phyloP scores from a whole-genome alignment of 2,797 vertebrate species.

The Crenichthys baileyi region DNA sequence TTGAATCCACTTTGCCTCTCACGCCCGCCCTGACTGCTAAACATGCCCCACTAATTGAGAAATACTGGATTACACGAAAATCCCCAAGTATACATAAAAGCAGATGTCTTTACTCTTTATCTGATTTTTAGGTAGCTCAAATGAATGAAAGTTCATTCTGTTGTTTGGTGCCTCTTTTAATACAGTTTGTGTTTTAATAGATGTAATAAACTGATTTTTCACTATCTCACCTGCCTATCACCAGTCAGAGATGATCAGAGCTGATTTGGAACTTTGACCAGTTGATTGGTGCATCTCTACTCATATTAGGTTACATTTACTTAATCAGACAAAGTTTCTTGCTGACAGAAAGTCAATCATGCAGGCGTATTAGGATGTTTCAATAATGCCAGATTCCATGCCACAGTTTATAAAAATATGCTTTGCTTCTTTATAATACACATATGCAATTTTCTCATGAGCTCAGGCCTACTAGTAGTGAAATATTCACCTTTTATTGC shows the following conservation, averaged over 20 bases:
- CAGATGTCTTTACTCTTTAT: neutral
- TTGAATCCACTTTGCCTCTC: too few relatives aligned
- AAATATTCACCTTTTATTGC: conserved; percentile 63
- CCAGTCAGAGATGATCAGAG: neutral
- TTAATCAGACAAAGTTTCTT: neutral
- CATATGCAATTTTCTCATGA: conserved; percentile 42
- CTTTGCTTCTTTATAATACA: conserved; percentile 17
- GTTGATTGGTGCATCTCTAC: neutral
- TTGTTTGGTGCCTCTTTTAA: neutral
- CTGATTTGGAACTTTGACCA: neutral
- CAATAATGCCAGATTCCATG: too few relatives aligned
- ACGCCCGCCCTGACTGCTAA: too few relatives aligned
- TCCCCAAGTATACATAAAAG: neutral
- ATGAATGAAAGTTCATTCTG: neutral
- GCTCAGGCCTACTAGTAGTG: conserved; percentile 43
- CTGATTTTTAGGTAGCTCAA: neutral
- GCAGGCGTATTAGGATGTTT: neutral
- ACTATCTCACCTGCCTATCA: neutral
- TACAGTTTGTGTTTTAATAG: neutral
- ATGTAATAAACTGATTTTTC: neutral
- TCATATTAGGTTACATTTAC: neutral
- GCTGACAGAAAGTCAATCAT: neutral
- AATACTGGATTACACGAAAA: neutral
- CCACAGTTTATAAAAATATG: neutral
- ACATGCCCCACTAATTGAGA: too few relatives aligned